Conservation (phyloP, 2,113 vertebrate genomes). For the Platichthys flesus region DNA sequence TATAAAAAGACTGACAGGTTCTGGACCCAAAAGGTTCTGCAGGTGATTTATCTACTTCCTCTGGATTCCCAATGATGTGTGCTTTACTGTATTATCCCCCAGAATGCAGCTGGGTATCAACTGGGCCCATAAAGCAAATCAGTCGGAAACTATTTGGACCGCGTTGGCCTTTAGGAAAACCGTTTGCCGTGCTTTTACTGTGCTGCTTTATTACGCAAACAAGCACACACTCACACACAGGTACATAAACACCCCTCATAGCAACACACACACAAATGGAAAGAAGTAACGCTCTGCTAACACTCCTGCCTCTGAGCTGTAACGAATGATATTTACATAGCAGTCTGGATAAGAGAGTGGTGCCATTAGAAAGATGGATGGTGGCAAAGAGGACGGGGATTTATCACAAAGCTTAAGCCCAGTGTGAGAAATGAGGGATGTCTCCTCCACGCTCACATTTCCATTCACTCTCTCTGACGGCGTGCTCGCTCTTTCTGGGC, state of each 20-base stretch:
- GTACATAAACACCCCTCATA: background rate
- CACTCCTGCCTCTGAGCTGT: slow-evolving; percentile 33
- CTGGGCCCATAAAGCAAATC: slow-evolving; percentile 50
- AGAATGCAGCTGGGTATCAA: slow-evolving; percentile 49
- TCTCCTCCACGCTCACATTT: slow-evolving; percentile 14
- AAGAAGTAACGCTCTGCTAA: slow-evolving; percentile 8
- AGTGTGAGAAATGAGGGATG: slow-evolving; percentile 54
- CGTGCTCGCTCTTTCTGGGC: slow-evolving; percentile 40
- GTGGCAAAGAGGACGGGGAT: slow-evolving; percentile 42
- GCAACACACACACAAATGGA: background rate
- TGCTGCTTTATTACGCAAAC: slow-evolving; percentile 41
- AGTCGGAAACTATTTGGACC: slow-evolving; percentile 56
- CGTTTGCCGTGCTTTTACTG: slow-evolving; percentile 57
- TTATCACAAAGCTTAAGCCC: slow-evolving; percentile 55
- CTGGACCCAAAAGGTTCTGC: background rate
- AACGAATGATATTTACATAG: slow-evolving; percentile 71
- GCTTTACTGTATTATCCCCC: slow-evolving; percentile 26
- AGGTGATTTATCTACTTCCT: slow-evolving; percentile 21
- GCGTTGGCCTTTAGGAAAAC: slow-evolving; percentile 52
- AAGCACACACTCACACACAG: slow-evolving; percentile 7
- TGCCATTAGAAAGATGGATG: slow-evolving; percentile 69
- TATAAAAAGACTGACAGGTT: slow-evolving; percentile 5
- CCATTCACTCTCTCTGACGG: slow-evolving; percentile 33
- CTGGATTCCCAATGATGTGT: slow-evolving; percentile 10
- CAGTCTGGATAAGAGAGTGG: slow-evolving; percentile 60